phyloP scores from a whole-genome alignment of 2,797 vertebrate species.

The Arctocebus calabarensis region DNA sequence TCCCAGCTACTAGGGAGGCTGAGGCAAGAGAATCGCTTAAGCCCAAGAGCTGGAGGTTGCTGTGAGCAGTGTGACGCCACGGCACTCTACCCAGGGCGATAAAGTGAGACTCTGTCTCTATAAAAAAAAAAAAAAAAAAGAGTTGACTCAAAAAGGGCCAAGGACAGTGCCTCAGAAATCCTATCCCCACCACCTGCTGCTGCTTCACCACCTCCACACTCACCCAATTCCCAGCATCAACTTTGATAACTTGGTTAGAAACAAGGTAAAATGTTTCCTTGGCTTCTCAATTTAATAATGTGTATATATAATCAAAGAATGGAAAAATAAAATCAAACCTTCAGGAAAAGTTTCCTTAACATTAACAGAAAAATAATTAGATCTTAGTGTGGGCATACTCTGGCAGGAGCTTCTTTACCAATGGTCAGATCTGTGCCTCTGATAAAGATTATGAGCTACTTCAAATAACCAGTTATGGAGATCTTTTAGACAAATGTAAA shows the following conservation, averaged over 20 bases:
- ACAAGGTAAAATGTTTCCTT: background rate
- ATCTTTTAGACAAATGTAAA: slow-evolving; percentile 41
- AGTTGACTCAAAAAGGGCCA: background rate
- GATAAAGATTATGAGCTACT: background rate
- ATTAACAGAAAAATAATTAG: background rate
- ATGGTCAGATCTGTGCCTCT: background rate
- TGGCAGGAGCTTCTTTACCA: background rate
- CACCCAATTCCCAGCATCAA: background rate
- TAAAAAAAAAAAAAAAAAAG: too few relatives aligned
- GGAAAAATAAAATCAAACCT: background rate
- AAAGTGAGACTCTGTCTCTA: too few relatives aligned
- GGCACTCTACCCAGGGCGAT: too few relatives aligned
- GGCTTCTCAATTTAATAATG: slow-evolving; percentile 8
- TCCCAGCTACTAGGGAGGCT: too few relatives aligned
- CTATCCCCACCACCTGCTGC: slow-evolving; percentile 41
- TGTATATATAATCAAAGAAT: background rate
- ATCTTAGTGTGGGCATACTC: background rate
- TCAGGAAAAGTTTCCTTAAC: background rate
- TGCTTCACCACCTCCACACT: background rate
- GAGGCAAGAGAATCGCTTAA: too few relatives aligned
- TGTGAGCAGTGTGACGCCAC: too few relatives aligned
- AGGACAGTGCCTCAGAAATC: slow-evolving; percentile 31
- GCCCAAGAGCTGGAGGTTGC: too few relatives aligned
- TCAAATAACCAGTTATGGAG: background rate
- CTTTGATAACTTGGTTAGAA: slow-evolving; percentile 43